Base-by-base conservation (phyloP, 2,113 vertebrate species). In the Ramphastos sulfuratus region DNA sequence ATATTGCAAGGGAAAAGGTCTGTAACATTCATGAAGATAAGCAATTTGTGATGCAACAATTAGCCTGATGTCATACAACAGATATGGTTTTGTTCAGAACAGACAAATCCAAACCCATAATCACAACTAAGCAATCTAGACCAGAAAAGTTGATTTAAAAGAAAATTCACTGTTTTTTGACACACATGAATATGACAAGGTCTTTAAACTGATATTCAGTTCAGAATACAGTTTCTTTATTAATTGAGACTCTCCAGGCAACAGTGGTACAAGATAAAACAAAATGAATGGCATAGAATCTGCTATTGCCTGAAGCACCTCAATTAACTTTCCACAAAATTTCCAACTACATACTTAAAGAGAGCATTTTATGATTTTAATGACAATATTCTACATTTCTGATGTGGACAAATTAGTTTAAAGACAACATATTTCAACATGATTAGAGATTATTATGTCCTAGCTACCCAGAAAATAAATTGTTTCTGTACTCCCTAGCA, bases 301-400 rank as follows among this genome's bases (percentile, higher is more conserved):
- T 3, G 4, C 77, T 77, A 52, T 77, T 89, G 92, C 93, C 96
- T 94, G 91, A 95, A 96, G 95, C 85, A 96, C 59, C 86, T 96
- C 96, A 96, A 96, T 97, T 97, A 97, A 91, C 86, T 96, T 73
- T 77, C 89, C 95, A 96, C 91, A 95, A 94, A 96, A 95, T 90
- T 94, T 94, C 75, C 89, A 95, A 90, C 74, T 90, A 92, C 67
- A 95, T 82, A 95, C 56, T 87, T 94, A 90, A 94, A 97, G 82
- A 96, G 42, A 95, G 50, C 42, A 81, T 95, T 97, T 97, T 95
- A 82, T 86, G 28, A 95, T 95, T 97, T 85, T 92, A 97, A 96
- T 90, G 88, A 96, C 93, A 96, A 94, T 80, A 91, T 59, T 95
- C 90, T 67, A 87, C 58, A 92, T 96, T 95, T 92, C 25, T 92